Evolutionary conservation across 2,113 vertebrate genomes (phyloP), one percentile per base, ranked within the genome.

Genomic region (Tupaia chinensis): DNA sequence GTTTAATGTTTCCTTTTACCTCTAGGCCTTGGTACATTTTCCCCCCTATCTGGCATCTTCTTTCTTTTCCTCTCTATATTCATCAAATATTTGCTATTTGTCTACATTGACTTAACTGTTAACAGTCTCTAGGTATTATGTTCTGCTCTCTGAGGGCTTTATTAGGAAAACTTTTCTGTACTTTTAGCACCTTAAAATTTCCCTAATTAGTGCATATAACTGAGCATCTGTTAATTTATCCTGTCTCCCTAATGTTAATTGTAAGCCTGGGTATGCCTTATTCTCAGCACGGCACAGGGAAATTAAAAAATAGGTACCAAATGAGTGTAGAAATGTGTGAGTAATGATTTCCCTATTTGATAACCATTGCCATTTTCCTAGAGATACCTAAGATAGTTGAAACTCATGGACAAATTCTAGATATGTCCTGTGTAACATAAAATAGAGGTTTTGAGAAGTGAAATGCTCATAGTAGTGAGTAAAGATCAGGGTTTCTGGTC

Each of bases 341-440:
- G 17, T 68, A 93, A 91, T 86, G n/a, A 68, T 23, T 87, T 95
- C 78, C 61, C 80, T 78, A 16, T 89, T 79, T 15, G 22, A n/a
- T 70, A 72, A 63, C 19, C 61, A 20, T 22, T 87, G 29, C 8
- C 32, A 56, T 27, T 25, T 89, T 84, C 29, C 79, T 69, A 29
- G 9, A 84, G 77, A 72, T 6, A 74, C 19, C 65, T 86, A 61
- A 27, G 14, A 23, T 79, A 66, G 23, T n/a, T 73, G 54, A 86
- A 89, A 53, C 56, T 93, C 54, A 65, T 14, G 58, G 72, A 7
- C 53, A 83, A 84, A 87, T 89, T 17, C 32, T 78, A 68, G n/a
- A 66, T 20, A 54, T 58, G 13, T 15, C 23, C 9, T 79, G 66
- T 65, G 25, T 85, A 69, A 84, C 27, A 23, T 56, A 81, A 89